Evolutionary conservation across 2,797 vertebrate genomes (phyloP), one percentile per base, ranked within the genome.

Genomic region (Onychomys torridus): DNA sequence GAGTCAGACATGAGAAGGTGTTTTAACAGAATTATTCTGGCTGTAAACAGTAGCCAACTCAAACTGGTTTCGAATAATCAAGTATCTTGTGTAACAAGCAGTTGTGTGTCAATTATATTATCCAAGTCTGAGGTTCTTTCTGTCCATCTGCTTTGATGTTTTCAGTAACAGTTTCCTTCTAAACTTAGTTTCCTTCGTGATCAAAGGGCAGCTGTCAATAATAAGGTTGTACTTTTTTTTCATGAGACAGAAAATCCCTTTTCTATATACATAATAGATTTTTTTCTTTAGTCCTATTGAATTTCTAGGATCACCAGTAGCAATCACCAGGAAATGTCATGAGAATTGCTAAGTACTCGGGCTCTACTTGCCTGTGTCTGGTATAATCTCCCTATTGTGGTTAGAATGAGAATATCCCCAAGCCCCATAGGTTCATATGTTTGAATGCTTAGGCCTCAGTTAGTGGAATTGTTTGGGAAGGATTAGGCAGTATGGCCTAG

Each of bases 21-120:
- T 19, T 91, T 94, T 65, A 92, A 84, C 11, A 65, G 57, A 97
- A 77, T 89, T 57, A 57, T 81, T 93, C 87, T 73, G 37, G 11
- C n/a, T 89, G 5, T 71, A 83, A n/a, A 16, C 77, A 49, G 32
- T 4, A 87, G 71, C 25, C 29, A 73, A 40, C 29, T 86, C 61
- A 93, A 76, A 43, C 14, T 67, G 16, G 25, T 57, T 63, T 92
- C 83, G 40, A 87, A 77, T 83, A 91, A 29, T 63, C 71, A 95
- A 67, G 9, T 84, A 57, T 27, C 40, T 75, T 79, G 34, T 4
- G 0, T 59, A 63, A 93, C 32, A 87, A 87, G 43, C 73, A 46
- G 19, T n/a, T 92, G 6, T 87, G 4, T 52, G 6, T 92, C 43
- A 34, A 25, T 76, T 52, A 37, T 19, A 19, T 49, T 16, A 79